phyloP scores from a whole-genome alignment of 2,797 vertebrate species.

The Platalea minor region DNA sequence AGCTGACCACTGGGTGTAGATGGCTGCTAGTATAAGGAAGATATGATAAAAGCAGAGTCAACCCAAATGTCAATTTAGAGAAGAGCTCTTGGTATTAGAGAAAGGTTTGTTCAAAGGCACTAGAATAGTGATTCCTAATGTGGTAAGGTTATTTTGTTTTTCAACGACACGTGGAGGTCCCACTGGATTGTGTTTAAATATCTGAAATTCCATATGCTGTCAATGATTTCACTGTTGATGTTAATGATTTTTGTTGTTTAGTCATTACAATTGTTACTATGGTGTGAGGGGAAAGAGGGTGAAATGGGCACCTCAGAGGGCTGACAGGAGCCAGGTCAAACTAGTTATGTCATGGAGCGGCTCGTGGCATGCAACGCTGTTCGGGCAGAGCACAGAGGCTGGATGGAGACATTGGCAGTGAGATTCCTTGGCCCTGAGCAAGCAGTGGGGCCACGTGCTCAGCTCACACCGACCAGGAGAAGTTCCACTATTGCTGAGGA shows the following conservation, averaged over 20 bases:
- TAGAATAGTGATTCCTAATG: neutral
- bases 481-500: neutral
- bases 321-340: neutral
- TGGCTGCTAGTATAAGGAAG: neutral
- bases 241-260: neutral
- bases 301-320: neutral
- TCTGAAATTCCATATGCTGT: neutral
- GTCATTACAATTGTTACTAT: neutral
- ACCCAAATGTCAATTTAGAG: neutral
- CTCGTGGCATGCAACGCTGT: neutral
- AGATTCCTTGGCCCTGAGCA: neutral
- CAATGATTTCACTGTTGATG: neutral
- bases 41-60: neutral
- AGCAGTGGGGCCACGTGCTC: rapidly evolving
- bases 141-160: neutral
- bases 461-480: neutral
- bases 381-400: neutral
- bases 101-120: neutral
- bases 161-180: neutral
- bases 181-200: neutral
- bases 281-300: neutral
- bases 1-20: neutral
- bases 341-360: neutral
- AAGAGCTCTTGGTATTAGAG: neutral
- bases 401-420: rapidly evolving